Evolutionary conservation across 2,113 vertebrate genomes (phyloP).

Genomic region (Onychostoma macrolepis): DNA sequence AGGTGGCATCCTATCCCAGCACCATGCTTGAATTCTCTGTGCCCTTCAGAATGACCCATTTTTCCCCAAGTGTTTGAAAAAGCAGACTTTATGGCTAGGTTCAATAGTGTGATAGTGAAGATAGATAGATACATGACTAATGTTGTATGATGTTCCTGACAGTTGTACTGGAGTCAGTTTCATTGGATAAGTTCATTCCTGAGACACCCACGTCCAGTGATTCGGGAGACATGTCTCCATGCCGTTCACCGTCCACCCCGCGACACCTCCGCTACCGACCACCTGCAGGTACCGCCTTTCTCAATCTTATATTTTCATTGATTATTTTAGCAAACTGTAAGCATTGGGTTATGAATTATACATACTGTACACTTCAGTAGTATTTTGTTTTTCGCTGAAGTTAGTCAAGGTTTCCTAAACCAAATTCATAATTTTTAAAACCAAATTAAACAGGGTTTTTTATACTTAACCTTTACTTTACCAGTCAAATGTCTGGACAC

Average conservation of each 20-base stretch:
- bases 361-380: not conserved
- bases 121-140: not conserved
- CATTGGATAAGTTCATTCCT: slow-evolving; percentile 84
- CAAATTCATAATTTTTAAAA: not conserved
- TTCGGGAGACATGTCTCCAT: slow-evolving; percentile 82
- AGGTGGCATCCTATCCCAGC: no score
- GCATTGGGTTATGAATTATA: not conserved
- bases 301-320: not conserved
- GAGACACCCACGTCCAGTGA: slow-evolving; percentile 78
- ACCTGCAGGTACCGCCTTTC: slow-evolving; percentile 79
- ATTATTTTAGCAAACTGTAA: not conserved
- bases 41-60: no score
- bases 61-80: no score
- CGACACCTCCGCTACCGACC: slow-evolving; percentile 87
- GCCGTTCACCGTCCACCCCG: slow-evolving; percentile 87
- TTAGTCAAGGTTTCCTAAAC: not conserved
- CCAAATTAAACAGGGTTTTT: not conserved
- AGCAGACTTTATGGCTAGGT: no score
- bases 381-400: not conserved
- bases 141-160: slow-evolving; percentile 48
- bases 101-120: no score
- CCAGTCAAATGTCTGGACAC: not conserved
- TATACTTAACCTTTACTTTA: not conserved
- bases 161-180: slow-evolving; percentile 86
- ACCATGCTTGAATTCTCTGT: no score